These are phyloP conservation scores for Mesitornis unicolor DNA, from an alignment of 2,113 vertebrate species.

Conservation along the genomic window DNA sequence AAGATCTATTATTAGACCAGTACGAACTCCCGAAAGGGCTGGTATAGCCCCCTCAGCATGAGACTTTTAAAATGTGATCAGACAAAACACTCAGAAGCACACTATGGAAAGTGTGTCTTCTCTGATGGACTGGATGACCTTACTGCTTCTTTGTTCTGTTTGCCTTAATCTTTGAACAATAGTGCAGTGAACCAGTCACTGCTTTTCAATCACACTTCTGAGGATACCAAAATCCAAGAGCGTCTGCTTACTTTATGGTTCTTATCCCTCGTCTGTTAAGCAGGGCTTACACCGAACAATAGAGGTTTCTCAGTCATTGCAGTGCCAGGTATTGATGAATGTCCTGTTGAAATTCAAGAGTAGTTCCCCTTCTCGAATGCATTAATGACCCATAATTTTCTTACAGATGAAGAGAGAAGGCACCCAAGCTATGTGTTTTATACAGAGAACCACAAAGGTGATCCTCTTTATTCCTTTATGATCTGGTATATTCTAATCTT, in stretches of 20 bases:
- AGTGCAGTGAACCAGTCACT: constrained; percentile 29
- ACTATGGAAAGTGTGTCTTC: not conserved
- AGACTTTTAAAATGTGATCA: not conserved
- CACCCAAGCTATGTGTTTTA: not conserved
- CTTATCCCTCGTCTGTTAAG: not conserved
- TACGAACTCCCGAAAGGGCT: not conserved
- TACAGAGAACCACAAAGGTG: not conserved
- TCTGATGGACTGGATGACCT: constrained; percentile 22
- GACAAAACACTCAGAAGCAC: constrained; percentile 9
- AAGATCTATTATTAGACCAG: not conserved
- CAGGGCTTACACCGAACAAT: not conserved
- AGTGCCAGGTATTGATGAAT: not conserved
- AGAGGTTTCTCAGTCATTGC: not conserved
- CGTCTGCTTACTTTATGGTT: not conserved
- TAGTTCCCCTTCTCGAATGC: not conserved
- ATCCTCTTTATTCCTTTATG: not conserved
- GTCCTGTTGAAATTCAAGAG: not conserved
- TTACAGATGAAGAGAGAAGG: not conserved
- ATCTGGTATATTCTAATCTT: not conserved
- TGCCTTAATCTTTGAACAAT: constrained; percentile 49
- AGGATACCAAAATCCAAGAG: not conserved
- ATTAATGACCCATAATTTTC: not conserved
- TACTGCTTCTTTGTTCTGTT: not conserved
- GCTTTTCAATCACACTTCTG: constrained; percentile 39
- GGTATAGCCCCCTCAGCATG: not conserved